A percentile compares a stretch with the other conserved stretches of the same genome.
Evolutionary conservation across 2,888 invertebrate species (phyloP).

Genomic region (Oscheius sp.): DNA sequence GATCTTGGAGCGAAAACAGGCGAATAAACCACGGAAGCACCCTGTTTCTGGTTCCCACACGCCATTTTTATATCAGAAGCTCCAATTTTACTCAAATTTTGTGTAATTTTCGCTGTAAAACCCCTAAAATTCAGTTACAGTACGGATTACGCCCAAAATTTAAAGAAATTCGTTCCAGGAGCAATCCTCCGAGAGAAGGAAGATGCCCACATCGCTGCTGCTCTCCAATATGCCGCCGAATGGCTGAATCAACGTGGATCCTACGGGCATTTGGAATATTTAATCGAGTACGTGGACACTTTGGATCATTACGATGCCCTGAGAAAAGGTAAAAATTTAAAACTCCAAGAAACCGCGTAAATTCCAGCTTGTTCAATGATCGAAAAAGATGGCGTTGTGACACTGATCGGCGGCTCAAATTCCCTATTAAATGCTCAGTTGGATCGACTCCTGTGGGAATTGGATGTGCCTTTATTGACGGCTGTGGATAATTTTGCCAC

Average conservation of each 20-base stretch:
- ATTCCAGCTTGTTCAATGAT: slow-evolving; percentile 67
- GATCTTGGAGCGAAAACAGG: too few species aligned
- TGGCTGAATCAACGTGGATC: slow-evolving; percentile 64
- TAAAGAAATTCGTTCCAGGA: slow-evolving; percentile 44
- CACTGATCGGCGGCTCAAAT: slow-evolving; percentile 67
- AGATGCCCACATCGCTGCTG: slow-evolving; percentile 70
- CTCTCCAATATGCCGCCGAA: slow-evolving; percentile 64
- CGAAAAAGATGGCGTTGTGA: slow-evolving; percentile 64
- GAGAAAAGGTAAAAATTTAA: slow-evolving; percentile 57
- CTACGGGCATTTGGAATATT: slow-evolving; percentile 57
- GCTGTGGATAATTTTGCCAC: slow-evolving; percentile 60
- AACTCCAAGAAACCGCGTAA: too few species aligned
- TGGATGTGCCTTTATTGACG: slow-evolving; percentile 67
- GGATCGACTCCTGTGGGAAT: slow-evolving; percentile 51
- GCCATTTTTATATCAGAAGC: too few species aligned
- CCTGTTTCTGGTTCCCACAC: too few species aligned
- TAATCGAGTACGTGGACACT: slow-evolving; percentile 61
- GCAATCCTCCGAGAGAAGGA: slow-evolving; percentile 66
- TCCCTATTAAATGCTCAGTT: slow-evolving; percentile 65
- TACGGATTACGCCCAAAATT: slow-evolving; percentile 2
- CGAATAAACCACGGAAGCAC: too few species aligned
- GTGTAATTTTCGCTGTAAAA: not conserved
- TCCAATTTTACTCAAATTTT: too few species aligned
- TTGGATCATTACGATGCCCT: slow-evolving; percentile 69
- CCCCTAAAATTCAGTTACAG: too few species aligned